These are phyloP conservation scores for Psococerastis gibbosa DNA, from an alignment of 2,888 invertebrate species.

Conservation along the genomic window DNA sequence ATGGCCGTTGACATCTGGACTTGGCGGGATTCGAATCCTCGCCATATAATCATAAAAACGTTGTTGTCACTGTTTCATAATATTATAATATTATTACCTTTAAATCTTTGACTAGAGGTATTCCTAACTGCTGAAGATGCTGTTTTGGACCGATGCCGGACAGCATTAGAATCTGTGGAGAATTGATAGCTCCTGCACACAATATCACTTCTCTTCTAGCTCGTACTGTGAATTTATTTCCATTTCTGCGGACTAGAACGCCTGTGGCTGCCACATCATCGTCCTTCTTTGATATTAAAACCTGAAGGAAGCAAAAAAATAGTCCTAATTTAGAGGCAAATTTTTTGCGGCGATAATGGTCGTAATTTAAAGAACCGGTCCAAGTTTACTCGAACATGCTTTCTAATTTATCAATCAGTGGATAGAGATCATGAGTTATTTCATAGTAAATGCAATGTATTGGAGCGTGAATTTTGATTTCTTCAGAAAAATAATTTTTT, in stretches of 20 bases:
- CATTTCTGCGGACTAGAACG: constrained; percentile 50
- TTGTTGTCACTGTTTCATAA: too few relatives aligned
- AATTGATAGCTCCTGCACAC: constrained; percentile 72
- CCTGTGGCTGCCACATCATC: constrained; percentile 35
- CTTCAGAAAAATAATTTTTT: too few relatives aligned
- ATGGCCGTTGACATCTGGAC: too few relatives aligned
- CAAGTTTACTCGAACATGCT: too few relatives aligned
- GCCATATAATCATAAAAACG: too few relatives aligned
- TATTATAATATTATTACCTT: constrained; percentile 32
- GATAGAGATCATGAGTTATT: too few relatives aligned
- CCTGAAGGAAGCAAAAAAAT: neutral
- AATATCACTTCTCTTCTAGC: constrained; percentile 66
- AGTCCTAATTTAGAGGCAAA: neutral
- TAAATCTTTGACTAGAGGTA: constrained; percentile 52
- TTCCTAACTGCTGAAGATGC: constrained; percentile 48
- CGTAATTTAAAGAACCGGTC: too few relatives aligned
- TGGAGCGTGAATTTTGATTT: too few relatives aligned
- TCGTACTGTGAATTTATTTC: constrained; percentile 40
- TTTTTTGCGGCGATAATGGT: neutral
- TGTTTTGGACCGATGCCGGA: constrained; percentile 72
- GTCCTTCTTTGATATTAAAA: neutral
- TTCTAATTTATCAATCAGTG: too few relatives aligned
- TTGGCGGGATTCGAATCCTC: too few relatives aligned
- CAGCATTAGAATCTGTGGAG: constrained; percentile 79
- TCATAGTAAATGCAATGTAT: too few relatives aligned